These are phyloP conservation scores for Scopus umbretta DNA, from an alignment of 2,113 vertebrate genomes.

Conservation along the genomic window DNA sequence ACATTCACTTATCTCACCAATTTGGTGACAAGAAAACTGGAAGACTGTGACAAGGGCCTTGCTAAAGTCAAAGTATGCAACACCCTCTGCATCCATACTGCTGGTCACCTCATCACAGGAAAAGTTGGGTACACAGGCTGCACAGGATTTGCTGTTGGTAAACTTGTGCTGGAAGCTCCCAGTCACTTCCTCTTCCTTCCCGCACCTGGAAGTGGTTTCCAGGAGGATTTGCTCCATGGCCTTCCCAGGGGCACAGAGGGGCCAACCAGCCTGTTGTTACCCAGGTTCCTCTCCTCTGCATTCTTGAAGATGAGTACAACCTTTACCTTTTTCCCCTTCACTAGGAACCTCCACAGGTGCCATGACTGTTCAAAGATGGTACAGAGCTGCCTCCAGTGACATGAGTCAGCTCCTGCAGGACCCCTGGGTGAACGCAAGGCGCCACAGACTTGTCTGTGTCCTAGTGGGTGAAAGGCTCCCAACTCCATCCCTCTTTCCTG, in stretches of 20 bases:
- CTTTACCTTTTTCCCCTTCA: not conserved
- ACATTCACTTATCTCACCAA: not conserved
- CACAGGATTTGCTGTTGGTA: not conserved
- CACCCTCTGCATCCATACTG: not conserved
- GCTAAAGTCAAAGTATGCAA: not conserved
- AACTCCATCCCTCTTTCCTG: not conserved
- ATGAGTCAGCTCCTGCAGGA: not conserved
- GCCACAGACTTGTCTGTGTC: not conserved
- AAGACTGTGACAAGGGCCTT: not conserved
- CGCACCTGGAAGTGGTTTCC: not conserved
- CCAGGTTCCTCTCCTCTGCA: accelerated
- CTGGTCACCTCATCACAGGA: not conserved
- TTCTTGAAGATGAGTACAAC: not conserved
- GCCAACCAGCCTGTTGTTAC: not conserved
- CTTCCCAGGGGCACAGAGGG: not conserved
- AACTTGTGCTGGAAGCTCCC: not conserved
- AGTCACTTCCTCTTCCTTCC: not conserved
- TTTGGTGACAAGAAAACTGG: not conserved
- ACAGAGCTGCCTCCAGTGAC: not conserved
- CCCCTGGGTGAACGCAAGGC: not conserved
- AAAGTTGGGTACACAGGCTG: not conserved
- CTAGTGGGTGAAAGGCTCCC: not conserved
- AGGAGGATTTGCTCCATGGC: not conserved
- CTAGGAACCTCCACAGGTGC: not conserved
- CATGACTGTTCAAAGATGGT: not conserved